Percentiles rank a stretch among this genome's conserved stretches.
Conservation (phyloP, 2,888 invertebrate genomes). For the Phortica magna region DNA sequence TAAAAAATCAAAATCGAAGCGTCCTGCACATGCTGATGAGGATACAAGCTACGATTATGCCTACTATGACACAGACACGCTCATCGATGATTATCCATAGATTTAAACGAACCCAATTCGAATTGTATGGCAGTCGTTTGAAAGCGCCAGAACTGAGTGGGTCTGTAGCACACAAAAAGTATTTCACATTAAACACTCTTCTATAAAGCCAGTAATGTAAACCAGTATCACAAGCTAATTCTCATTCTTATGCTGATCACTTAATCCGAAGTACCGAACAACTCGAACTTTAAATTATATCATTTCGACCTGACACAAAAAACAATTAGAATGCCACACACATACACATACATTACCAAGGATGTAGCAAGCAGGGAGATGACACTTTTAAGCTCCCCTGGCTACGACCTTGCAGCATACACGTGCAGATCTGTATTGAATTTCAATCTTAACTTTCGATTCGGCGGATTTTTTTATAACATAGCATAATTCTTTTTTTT, state of each 20-base stretch:
- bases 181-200: constrained; percentile 9
- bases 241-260: not conserved
- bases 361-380: too few species aligned
- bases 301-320: constrained; percentile 13
- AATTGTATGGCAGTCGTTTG: not conserved
- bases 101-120: constrained; percentile 50
- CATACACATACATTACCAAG: constrained; percentile 17
- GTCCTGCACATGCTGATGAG: constrained; percentile 79
- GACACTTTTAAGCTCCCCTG: too few species aligned
- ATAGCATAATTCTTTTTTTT: constrained; percentile 45
- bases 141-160: constrained; percentile 59
- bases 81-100: constrained; percentile 79
- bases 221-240: constrained; percentile 16
- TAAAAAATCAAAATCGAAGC: constrained; percentile 75
- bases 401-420: too few species aligned
- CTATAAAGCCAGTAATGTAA: constrained; percentile 28
- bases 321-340: constrained; percentile 64
- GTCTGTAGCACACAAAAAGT: constrained; percentile 17
- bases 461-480: constrained; percentile 33
- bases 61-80: constrained; percentile 88
- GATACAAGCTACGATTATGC: constrained; percentile 90
- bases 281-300: not conserved
- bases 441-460: constrained; percentile 27
- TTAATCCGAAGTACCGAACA: not conserved
- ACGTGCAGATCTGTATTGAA: not conserved